phyloP scores from a whole-genome alignment of 2,797 vertebrate genomes.

The Pagetopsis macropterus region DNA sequence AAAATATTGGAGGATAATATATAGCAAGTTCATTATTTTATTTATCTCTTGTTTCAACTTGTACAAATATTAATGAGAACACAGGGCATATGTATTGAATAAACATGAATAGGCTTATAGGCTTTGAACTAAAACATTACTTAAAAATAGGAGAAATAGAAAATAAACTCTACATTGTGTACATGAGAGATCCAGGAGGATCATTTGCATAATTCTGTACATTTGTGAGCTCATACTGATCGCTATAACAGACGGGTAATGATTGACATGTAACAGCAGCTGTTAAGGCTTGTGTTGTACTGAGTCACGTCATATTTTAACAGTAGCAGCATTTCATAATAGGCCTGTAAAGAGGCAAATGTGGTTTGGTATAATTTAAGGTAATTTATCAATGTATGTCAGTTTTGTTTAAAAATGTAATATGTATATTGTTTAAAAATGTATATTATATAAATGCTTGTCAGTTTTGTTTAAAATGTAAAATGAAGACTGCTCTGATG shows the following conservation, averaged over 20 bases:
- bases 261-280: slow-evolving; percentile 44
- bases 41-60: neutral
- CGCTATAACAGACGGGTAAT: slow-evolving; percentile 12
- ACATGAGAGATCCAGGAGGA: neutral
- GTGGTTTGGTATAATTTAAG: neutral
- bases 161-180: neutral
- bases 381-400: neutral
- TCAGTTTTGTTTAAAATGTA: neutral
- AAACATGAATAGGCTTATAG: neutral
- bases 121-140: neutral
- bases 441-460: neutral
- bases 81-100: neutral
- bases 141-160: neutral
- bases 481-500: slow-evolving; percentile 14
- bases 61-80: neutral
- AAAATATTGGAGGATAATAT: neutral
- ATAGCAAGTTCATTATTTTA: neutral
- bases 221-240: slow-evolving; percentile 20
- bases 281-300: slow-evolving; percentile 23
- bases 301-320: slow-evolving; percentile 31
- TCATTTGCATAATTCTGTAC: neutral
- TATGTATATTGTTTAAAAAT: slow-evolving; percentile 5
- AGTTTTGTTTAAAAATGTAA: neutral
- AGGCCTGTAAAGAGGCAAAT: slow-evolving; percentile 9
- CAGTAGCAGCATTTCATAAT: neutral